Evolutionary conservation across 2,888 invertebrate species (phyloP), one percentile per base, ranked within the genome.

Genomic region (Rhingia campestris): DNA sequence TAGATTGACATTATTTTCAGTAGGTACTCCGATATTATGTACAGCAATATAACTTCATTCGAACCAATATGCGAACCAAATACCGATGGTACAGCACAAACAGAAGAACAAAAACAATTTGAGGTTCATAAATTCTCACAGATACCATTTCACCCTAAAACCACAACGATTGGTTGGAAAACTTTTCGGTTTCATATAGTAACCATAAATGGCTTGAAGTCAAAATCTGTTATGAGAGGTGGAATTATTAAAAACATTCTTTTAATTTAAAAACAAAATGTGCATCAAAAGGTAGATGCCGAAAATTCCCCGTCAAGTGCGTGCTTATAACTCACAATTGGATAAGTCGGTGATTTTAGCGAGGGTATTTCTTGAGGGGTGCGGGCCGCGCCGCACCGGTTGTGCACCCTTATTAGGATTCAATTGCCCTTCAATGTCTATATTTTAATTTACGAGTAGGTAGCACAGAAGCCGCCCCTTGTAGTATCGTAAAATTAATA

Each of bases 1-100:
- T 80, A 80, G 74, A 84, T 84, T 84, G 79, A 82, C 82, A 82
- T 82, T 82, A 82, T 79, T 79, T 79, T 32, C 43, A 47, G 53
- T 75, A 49, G 69, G 63, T 74, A 64, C 82, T 67, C 67, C 22
- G 51, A 39, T 73, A 63, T 72, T 33, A 61, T 67, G 45, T 64
- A 70, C 47, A 39, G 47, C 58, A 51, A 53, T 47, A 70, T 66
- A 76, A 67, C 76, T 76, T 66, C 64, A 76, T 53, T 54, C 76
- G 43, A 64, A 33, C 64, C 63, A 51, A 72, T 67, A 69, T 41
- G 10, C 43, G 33, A 58, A 32, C 37, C n/a, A 63, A 39, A 66
- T 70, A 32, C 32, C 58, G 39, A 32, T 7, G 53, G 7, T 39
- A 53, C 37, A 33, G 6, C 14, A 67, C 33, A n/a, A 54, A 61